These are phyloP conservation scores for Phacellophora camtschatica DNA, from an alignment of 30 jellyfish, hydroid and myxozoan species.

Conservation along the genomic window DNA sequence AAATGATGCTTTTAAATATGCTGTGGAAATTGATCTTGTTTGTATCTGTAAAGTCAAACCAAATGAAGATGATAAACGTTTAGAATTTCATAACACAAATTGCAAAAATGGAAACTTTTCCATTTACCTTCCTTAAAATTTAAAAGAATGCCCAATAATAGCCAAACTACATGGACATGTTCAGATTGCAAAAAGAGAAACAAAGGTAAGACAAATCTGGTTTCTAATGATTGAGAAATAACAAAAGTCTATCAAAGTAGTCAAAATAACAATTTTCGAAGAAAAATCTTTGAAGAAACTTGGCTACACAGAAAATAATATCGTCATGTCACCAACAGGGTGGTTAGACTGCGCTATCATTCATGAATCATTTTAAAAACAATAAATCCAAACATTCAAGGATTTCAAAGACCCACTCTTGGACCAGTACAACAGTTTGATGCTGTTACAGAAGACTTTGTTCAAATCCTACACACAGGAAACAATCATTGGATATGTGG, in stretches of 20 bases:
- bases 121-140: conserved; percentile 4
- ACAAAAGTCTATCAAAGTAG: neutral
- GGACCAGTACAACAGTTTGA: conserved; percentile 54
- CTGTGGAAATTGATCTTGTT: conserved; percentile 5
- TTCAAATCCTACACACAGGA: conserved; percentile 44
- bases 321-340: too few relatives aligned
- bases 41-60: conserved; percentile 57
- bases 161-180: conserved; percentile 13
- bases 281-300: too few relatives aligned
- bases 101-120: conserved; percentile 31
- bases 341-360: conserved; percentile 9
- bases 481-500: conserved; percentile 37
- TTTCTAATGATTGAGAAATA: neutral
- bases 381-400: conserved; percentile 47
- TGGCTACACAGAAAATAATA: too few relatives aligned
- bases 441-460: conserved; percentile 18
- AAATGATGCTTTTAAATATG: too few relatives aligned
- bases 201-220: too few relatives aligned
- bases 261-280: too few relatives aligned
- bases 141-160: conserved; percentile 30
- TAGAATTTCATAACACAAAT: conserved; percentile 24
- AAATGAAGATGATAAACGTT: conserved; percentile 1
- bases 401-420: conserved; percentile 52
- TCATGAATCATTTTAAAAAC: conserved; percentile 8
- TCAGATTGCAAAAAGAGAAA: neutral